Evolutionary conservation across 1,140 invertebrate genomes (phyloP).

Genomic region (Mylabris phalerata): DNA sequence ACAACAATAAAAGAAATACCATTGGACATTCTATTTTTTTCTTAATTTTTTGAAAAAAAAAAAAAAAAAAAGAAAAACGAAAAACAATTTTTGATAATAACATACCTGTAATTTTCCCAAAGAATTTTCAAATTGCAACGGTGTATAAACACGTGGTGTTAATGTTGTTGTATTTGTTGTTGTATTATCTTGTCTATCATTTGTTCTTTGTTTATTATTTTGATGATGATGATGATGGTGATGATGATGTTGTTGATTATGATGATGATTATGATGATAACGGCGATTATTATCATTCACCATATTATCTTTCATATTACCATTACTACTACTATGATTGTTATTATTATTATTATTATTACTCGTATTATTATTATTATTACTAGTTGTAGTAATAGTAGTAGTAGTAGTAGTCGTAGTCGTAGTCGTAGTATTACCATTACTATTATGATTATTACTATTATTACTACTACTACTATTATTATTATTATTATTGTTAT

Average conservation of each 20-base stretch:
- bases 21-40: too few relatives aligned
- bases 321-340: slow-evolving; percentile 23
- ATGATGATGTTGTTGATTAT: slow-evolving; percentile 27
- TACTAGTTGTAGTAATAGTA: neutral
- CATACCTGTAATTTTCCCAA: slow-evolving; percentile 69
- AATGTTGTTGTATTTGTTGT: slow-evolving; percentile 35
- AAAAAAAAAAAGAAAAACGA: neutral
- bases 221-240: slow-evolving; percentile 34
- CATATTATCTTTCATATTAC: slow-evolving; percentile 34
- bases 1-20: too few relatives aligned
- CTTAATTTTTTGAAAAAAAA: neutral
- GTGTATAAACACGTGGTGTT: slow-evolving; percentile 58
- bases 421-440: neutral
- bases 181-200: slow-evolving; percentile 45
- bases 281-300: slow-evolving; percentile 40
- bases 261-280: slow-evolving; percentile 8
- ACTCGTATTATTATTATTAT: neutral
- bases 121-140: slow-evolving; percentile 86
- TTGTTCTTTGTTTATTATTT: slow-evolving; percentile 39
- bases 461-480: neutral
- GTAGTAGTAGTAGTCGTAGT: too few relatives aligned
- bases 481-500: slow-evolving; percentile 40
- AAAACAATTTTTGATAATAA: neutral
- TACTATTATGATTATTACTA: neutral
- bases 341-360: neutral